Evolutionary conservation across 2,888 invertebrate genomes (phyloP).

Genomic region (Dermolepida albohirtum): DNA sequence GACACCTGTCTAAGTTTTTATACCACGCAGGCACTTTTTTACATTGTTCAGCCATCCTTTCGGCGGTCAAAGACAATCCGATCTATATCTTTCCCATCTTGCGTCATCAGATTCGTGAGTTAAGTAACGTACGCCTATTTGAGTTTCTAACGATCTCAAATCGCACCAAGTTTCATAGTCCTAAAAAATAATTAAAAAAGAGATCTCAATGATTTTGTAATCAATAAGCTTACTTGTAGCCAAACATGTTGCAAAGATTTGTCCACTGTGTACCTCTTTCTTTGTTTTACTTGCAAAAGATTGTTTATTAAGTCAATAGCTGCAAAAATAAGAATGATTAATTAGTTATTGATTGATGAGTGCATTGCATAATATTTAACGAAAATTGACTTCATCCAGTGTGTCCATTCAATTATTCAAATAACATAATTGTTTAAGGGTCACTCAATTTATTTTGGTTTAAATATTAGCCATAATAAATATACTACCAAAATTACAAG

Average conservation of each 20-base stretch:
- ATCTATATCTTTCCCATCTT: conserved; percentile 78
- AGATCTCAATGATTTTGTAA: background rate
- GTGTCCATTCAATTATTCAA: too few species aligned
- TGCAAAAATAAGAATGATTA: conserved; percentile 66
- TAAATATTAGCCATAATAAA: too few species aligned
- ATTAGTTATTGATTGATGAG: background rate
- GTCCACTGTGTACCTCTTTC: conserved; percentile 95
- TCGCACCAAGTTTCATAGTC: conserved; percentile 96
- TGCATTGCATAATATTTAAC: too few species aligned
- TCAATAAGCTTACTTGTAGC: conserved; percentile 80
- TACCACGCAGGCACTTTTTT: conserved; percentile 62
- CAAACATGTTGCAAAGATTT: conserved; percentile 95
- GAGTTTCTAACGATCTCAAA: conserved; percentile 86
- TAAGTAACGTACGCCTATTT: conserved; percentile 80
- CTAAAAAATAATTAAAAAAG: conserved; percentile 61
- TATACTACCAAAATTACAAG: too few species aligned
- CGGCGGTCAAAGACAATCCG: conserved; percentile 62
- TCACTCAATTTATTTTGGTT: too few species aligned
- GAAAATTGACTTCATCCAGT: too few species aligned
- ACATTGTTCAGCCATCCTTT: conserved; percentile 68
- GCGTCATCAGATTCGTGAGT: conserved; percentile 94
- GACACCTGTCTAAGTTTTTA: conserved; percentile 55
- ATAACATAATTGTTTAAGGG: too few species aligned
- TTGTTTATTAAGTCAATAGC: conserved; percentile 99
- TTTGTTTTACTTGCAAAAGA: conserved; percentile 95